Evolutionary conservation across 92 coral and sea anemone species (phyloP).

Genomic region (Desmophyllum pertusum): DNA sequence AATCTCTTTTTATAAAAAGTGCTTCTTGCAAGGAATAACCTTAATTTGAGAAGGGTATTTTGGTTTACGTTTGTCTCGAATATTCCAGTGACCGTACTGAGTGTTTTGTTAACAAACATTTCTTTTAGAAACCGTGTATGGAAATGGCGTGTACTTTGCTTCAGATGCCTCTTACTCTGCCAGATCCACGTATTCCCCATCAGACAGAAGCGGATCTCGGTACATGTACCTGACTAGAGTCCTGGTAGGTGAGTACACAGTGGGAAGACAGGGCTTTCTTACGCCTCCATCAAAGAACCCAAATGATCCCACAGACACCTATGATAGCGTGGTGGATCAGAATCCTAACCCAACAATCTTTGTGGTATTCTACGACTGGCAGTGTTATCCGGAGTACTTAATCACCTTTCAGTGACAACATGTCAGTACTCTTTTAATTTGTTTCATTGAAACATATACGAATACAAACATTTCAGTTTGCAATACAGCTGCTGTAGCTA

Average conservation of each 20-base stretch:
- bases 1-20: too few species aligned
- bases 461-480: neutral
- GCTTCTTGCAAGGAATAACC: too few species aligned
- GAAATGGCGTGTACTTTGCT: constrained; percentile 55
- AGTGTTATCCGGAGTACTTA: constrained; percentile 77
- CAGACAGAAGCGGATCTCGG: constrained; percentile 47
- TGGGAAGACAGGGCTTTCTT: constrained; percentile 37
- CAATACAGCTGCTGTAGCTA: neutral
- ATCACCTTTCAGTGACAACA: constrained; percentile 25
- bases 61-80: too few species aligned
- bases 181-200: constrained; percentile 53
- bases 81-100: too few species aligned
- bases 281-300: constrained; percentile 63
- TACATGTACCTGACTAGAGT: constrained; percentile 76
- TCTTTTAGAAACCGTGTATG: too few species aligned
- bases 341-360: constrained; percentile 35
- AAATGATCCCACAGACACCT: constrained; percentile 49
- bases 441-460: too few species aligned
- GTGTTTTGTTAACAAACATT: too few species aligned
- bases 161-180: constrained; percentile 47
- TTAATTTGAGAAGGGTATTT: too few species aligned
- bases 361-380: constrained; percentile 76
- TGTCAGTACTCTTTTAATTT: too few species aligned
- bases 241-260: constrained; percentile 73
- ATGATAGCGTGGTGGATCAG: constrained; percentile 58